Evolutionary conservation across 2,113 vertebrate genomes (phyloP), one percentile per base, ranked within the genome.

Genomic region (Bufo gargarizans): DNA sequence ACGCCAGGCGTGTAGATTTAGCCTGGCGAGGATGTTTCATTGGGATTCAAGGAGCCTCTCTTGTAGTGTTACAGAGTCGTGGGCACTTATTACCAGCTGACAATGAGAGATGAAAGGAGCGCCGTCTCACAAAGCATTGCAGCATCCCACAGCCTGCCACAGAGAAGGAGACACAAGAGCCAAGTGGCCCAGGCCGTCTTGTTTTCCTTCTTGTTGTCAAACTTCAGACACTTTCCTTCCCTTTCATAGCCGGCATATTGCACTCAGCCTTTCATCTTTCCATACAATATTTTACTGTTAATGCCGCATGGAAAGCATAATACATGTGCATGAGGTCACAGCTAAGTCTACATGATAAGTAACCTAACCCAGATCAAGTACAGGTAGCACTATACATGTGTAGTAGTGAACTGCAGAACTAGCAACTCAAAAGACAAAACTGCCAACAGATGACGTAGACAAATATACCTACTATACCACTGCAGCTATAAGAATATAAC

Each of bases 41-140:
- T 83, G 61, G 20, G 20, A 83, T 67, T 67, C 78, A 16, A 45
- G 78, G 22, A 2, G 56, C 55, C 11, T 65, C 63, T 69, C 81
- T 59, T 78, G 76, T 58, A 19, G 58, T 19, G 33, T 61, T 67
- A 82, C 61, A n/a, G 61, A 82, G 81, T 49, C 59, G 50, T n/a
- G 45, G 81, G 20, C 47, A 45, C 61, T 83, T 69, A 50, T 67
- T 67, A 53, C 8, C 81, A 22, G 61, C 61, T 67, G 47, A 65
- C 61, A 67, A 69, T 67, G 22, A 2, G 45, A 83, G 81, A 83
- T 83, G 47, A 83, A 83, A 83, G 61, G 59, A 83, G 20, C 43
- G 1, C 12, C n/a, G 12, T 83, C 63, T 22, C 12, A 53, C 47
- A 65, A 65, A 49, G 59, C 53, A 11, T 17, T 16, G 53, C 59